Conservation (phyloP, 2,888 invertebrate genomes). For the Drosophila austrosaltans region DNA sequence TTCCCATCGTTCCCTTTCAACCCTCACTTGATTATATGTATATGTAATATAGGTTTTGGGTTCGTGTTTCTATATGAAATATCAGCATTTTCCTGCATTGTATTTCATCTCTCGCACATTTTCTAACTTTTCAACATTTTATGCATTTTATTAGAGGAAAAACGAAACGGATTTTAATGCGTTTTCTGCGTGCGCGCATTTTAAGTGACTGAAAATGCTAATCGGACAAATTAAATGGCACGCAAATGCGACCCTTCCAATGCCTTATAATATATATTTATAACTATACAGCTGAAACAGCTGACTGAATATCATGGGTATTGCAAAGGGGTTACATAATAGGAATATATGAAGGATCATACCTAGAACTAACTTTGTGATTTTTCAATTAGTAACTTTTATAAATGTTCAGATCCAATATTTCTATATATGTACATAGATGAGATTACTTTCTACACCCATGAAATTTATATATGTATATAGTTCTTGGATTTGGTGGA, state of each 20-base stretch:
- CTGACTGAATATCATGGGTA: neutral
- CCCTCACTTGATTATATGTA: neutral
- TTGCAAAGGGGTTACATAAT: neutral
- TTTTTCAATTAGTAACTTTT: too few species aligned
- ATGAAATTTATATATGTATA: neutral
- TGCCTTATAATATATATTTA: constrained; percentile 4
- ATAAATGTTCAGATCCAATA: too few species aligned
- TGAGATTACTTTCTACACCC: neutral
- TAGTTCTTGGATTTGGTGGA: neutral
- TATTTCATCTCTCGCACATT: constrained; percentile 54
- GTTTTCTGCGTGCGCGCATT: constrained; percentile 79
- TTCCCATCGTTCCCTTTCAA: neutral
- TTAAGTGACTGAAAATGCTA: constrained; percentile 76
- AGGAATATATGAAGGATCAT: neutral
- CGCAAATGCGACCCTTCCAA: constrained; percentile 40
- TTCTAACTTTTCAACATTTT: constrained; percentile 36
- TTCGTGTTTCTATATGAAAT: constrained; percentile 14
- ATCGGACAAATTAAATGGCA: constrained; percentile 76
- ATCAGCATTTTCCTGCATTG: constrained; percentile 51
- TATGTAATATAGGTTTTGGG: neutral
- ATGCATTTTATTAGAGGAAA: constrained; percentile 53
- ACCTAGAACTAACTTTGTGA: neutral
- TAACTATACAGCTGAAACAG: neutral
- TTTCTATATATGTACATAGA: neutral
- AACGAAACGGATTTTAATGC: constrained; percentile 69